Evolutionary conservation across 2,888 invertebrate genomes (phyloP).

Genomic region (Strigamia crassipes): DNA sequence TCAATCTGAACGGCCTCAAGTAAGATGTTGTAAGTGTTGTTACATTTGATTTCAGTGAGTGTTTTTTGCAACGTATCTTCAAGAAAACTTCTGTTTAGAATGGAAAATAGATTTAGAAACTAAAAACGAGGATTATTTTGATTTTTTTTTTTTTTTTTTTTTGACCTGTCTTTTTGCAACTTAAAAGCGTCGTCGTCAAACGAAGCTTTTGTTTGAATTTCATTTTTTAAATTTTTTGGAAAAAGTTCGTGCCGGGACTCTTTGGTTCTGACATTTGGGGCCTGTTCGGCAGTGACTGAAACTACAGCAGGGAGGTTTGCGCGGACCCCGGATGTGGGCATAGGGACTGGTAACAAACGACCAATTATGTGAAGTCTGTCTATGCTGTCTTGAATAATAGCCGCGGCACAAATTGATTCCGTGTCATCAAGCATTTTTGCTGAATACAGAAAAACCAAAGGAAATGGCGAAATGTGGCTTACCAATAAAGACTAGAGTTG

Average conservation of each 20-base stretch:
- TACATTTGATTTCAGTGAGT: not conserved
- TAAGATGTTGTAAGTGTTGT: constrained; percentile 17
- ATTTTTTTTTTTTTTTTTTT: too few species aligned
- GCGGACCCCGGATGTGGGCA: not conserved
- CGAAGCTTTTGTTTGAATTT: constrained; percentile 3
- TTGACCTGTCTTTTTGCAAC: constrained; percentile 44
- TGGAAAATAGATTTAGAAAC: not conserved
- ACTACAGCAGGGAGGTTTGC: not conserved
- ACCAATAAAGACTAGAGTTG: too few species aligned
- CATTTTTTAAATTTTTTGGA: constrained; percentile 27
- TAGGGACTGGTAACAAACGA: constrained; percentile 35
- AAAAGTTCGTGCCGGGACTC: constrained; percentile 38
- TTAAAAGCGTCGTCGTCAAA: constrained; percentile 35
- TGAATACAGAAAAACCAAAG: not conserved
- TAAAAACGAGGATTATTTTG: not conserved
- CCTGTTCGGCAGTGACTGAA: not conserved
- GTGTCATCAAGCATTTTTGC: not conserved
- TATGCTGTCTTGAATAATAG: constrained; percentile 39
- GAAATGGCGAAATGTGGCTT: not conserved
- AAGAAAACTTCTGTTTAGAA: not conserved
- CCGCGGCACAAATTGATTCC: not conserved
- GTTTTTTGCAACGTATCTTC: constrained; percentile 15
- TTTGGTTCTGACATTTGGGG: not conserved
- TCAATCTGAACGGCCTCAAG: not conserved
- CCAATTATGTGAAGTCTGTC: constrained; percentile 43